Evolutionary conservation across 2,797 vertebrate genomes (phyloP), one percentile per base, ranked within the genome.

Genomic region (Enteromius thamalakanensis): DNA sequence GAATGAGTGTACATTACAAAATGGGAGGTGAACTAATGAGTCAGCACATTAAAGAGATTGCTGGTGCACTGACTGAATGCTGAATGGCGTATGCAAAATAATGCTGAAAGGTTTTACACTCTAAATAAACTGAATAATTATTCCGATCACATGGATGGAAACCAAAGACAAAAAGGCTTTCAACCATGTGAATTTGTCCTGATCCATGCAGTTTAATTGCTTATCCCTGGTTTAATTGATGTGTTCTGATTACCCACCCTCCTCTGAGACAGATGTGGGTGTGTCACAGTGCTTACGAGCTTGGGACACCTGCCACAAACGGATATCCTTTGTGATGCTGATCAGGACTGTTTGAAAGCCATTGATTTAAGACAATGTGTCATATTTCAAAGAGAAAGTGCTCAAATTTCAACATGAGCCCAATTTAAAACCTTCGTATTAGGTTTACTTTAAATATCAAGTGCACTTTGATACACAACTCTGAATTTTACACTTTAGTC

Each of bases 31-130:
- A 78, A 70, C 26, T 14, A 40, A 79, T 86, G 84, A 68, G 65
- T 87, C 83, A 79, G 82, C 83, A 62, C 23, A 47, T 75, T 37
- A 68, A 79, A 76, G 78, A 84, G 80, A 89, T 75, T 79, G 87
- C 90, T 91, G 89, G 89, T 65, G 62, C 60, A 75, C 47, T 21
- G 1, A 3, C 15, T 49, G 79, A 55, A 60, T 34, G 19, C 34
- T 34, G 40, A 60, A 71, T 6, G 3, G 32, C 70, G 68, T 68
- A 72, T 51, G 37, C 45, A 65, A 65, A 42, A 62, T 75, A 53
- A 67, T 32, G 60, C 34, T 9, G 29, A 83, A 34, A 8, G 34
- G 53, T 58, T 42, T 21, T 34, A 79, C 23, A 77, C 23, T 53
- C 37, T 45, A 49, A 47, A 40, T 74, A 60, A 49, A 40, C 37